Evolutionary conservation across 2,797 vertebrate species (phyloP).

Genomic region (Pterois miles): DNA sequence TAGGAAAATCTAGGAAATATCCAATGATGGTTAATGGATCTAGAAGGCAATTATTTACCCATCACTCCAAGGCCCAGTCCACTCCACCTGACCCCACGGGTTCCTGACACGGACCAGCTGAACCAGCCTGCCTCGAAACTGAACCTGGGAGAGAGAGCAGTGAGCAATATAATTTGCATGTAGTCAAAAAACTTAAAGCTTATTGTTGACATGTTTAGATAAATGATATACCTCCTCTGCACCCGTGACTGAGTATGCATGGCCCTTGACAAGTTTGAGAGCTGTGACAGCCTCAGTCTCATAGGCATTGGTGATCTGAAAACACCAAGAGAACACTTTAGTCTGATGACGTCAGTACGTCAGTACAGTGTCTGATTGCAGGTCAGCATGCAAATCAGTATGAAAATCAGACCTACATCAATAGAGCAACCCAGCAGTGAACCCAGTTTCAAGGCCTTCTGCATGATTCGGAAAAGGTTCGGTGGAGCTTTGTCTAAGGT

Average conservation of each 20-base stretch:
- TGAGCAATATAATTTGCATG: not conserved
- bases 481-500: slow-evolving; percentile 80
- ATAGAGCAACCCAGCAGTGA: slow-evolving; percentile 92
- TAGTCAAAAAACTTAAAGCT: not conserved
- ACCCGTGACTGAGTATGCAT: slow-evolving; percentile 85
- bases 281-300: slow-evolving; percentile 80
- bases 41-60: slow-evolving; percentile 70
- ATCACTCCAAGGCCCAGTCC: slow-evolving; percentile 93
- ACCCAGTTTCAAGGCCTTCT: slow-evolving; percentile 84
- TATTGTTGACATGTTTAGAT: not conserved
- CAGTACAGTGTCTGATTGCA: not conserved
- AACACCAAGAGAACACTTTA: slow-evolving; percentile 1
- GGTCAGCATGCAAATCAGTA: slow-evolving; percentile 11
- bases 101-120: slow-evolving; percentile 91
- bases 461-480: slow-evolving; percentile 86
- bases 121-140: slow-evolving; percentile 73
- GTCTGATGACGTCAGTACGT: not conserved
- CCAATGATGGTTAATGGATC: not conserved
- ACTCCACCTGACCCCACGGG: slow-evolving; percentile 93
- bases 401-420: slow-evolving; percentile 67
- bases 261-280: slow-evolving; percentile 85
- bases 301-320: slow-evolving; percentile 76
- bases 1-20: not conserved
- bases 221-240: slow-evolving; percentile 71
- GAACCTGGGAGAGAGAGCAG: slow-evolving; percentile 78